These are phyloP conservation scores for Otocyon megalotis DNA, from an alignment of 2,113 vertebrate genomes.

Conservation along the genomic window DNA sequence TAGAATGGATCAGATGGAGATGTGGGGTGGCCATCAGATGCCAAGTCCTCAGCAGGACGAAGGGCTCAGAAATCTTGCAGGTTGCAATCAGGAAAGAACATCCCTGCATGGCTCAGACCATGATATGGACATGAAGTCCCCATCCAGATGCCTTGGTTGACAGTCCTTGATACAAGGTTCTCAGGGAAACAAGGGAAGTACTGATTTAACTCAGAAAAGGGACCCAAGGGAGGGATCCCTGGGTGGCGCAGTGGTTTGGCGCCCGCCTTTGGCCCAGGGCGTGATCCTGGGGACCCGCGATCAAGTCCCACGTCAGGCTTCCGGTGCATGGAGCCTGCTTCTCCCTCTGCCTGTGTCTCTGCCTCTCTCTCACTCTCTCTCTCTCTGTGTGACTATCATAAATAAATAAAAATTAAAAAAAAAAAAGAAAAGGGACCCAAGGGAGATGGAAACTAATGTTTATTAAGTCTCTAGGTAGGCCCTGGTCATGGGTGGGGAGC, in stretches of 20 bases:
- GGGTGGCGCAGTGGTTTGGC: too few relatives aligned
- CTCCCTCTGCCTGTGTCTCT: too few relatives aligned
- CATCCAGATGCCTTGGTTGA: not conserved
- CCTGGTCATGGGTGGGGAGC: not conserved
- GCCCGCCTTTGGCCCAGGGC: too few relatives aligned
- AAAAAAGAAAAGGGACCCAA: not conserved
- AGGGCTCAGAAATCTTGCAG: not conserved
- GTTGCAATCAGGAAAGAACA: not conserved
- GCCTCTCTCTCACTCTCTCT: too few relatives aligned
- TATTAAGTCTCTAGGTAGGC: too few relatives aligned
- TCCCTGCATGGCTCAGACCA: not conserved
- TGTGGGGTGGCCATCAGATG: not conserved
- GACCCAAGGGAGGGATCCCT: too few relatives aligned
- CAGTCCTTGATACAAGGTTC: not conserved
- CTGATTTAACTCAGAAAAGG: not conserved
- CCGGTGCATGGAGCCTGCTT: too few relatives aligned
- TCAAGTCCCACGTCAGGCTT: too few relatives aligned
- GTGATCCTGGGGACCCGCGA: too few relatives aligned
- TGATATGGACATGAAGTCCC: not conserved
- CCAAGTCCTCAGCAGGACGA: not conserved
- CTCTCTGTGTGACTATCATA: too few relatives aligned
- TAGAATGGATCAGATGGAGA: not conserved
- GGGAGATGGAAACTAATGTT: slow-evolving; percentile 69
- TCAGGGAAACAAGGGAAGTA: not conserved
- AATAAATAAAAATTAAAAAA: too few relatives aligned